phyloP scores from a whole-genome alignment of 2,888 invertebrate genomes.

The Morpho deidamia region DNA sequence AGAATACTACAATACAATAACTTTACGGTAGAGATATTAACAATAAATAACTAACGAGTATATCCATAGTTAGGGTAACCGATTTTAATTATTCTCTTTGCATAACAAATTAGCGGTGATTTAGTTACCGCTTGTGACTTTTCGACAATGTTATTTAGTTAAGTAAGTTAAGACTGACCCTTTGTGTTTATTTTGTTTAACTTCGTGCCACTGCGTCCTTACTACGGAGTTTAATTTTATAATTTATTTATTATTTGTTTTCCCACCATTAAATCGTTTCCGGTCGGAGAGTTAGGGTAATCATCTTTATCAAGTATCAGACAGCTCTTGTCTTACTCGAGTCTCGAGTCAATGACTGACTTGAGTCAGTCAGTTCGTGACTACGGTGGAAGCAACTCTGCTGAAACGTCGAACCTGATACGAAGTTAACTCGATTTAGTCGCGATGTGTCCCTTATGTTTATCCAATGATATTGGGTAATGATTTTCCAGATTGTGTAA shows the following conservation, averaged over 20 bases:
- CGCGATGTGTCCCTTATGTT: background rate
- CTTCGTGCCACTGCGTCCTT: conserved; percentile 1
- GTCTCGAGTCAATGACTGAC: no score
- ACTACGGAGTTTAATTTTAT: conserved; percentile 5
- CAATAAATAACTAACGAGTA: background rate
- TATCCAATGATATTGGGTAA: background rate
- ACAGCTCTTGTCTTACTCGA: no score
- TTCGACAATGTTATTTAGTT: conserved; percentile 26
- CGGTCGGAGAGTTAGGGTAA: no score
- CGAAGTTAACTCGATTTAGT: no score
- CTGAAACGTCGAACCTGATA: no score
- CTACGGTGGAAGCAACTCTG: no score
- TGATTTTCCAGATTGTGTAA: no score
- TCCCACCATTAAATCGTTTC: no score
- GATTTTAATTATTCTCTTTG: conserved; percentile 20
- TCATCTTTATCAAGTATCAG: no score
- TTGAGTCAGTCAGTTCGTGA: no score
- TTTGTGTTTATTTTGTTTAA: conserved; percentile 18
- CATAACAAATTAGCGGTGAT: conserved; percentile 19
- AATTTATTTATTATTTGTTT: background rate
- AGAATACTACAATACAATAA: no score
- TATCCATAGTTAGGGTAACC: conserved; percentile 8
- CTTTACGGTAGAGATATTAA: background rate
- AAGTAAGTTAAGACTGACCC: conserved; percentile 23
- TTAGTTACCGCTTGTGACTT: conserved; percentile 22